Conservation (phyloP, 2,797 vertebrate genomes). For the Xiphorhynchus erythropygius region DNA sequence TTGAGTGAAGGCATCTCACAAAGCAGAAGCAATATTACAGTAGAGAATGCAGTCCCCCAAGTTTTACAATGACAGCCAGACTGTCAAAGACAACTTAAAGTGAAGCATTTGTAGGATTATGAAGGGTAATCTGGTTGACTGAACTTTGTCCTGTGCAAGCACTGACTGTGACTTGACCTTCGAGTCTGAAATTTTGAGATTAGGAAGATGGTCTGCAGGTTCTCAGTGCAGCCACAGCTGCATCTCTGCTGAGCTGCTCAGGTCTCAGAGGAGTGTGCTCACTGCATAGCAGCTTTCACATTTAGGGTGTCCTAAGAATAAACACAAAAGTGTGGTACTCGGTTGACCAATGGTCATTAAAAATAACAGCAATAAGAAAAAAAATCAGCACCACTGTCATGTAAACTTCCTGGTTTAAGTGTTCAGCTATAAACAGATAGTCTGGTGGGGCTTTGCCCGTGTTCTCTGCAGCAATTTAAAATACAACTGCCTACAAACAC, state of each 20-base stretch:
- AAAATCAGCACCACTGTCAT: accelerated
- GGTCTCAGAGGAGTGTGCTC: neutral
- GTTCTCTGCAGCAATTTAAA: neutral
- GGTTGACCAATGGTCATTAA: neutral
- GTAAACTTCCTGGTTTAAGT: neutral
- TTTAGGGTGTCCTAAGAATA: neutral
- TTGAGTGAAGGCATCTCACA: neutral
- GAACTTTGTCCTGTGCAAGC: neutral
- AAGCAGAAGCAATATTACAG: neutral
- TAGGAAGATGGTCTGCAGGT: neutral
- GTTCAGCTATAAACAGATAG: neutral
- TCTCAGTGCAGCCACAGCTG: neutral
- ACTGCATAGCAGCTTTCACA: neutral
- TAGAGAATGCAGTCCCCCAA: neutral
- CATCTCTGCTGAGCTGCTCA: neutral
- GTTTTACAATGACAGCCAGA: neutral
- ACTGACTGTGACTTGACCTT: neutral
- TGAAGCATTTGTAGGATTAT: neutral
- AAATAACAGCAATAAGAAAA: neutral
- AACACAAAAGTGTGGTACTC: neutral
- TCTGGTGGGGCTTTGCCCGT: neutral
- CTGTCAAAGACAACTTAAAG: neutral
- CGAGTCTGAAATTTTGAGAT: neutral
- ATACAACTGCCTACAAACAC: neutral
- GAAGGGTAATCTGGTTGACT: neutral